phyloP scores from a whole-genome alignment of 2,888 invertebrate genomes.

The Pseudeuparius sepicola region DNA sequence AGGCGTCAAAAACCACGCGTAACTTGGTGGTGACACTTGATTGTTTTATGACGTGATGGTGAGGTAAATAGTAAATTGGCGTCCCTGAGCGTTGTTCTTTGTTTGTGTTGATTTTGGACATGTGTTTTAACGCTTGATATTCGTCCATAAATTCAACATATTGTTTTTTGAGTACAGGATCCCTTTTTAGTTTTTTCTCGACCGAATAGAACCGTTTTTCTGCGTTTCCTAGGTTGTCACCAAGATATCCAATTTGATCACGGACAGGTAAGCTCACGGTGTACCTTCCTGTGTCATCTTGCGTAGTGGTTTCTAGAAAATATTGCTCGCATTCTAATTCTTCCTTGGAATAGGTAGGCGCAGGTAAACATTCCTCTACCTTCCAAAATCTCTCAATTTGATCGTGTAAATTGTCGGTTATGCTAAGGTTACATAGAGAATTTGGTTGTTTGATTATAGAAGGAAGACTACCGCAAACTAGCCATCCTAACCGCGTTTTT shows the following conservation, averaged over 20 bases:
- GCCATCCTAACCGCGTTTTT: conserved; percentile 10
- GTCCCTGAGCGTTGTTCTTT: too few species aligned
- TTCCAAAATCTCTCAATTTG: too few species aligned
- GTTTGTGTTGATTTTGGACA: conserved; percentile 8
- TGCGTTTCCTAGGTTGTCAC: conserved; percentile 9
- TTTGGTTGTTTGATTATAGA: too few species aligned
- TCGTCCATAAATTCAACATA: conserved; percentile 15
- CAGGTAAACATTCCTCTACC: conserved; percentile 15
- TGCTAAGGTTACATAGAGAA: too few species aligned
- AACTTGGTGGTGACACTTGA: conserved; percentile 12
- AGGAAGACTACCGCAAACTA: conserved; percentile 5
- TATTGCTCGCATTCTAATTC: conserved; percentile 12
- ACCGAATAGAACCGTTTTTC: conserved; percentile 11
- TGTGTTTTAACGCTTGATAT: conserved; percentile 12
- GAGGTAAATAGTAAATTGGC: conserved; percentile 11
- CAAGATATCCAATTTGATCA: too few species aligned
- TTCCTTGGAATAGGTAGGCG: conserved; percentile 3
- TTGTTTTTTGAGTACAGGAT: conserved; percentile 8
- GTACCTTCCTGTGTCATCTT: conserved; percentile 11
- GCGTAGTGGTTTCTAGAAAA: conserved; percentile 11
- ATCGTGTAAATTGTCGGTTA: too few species aligned
- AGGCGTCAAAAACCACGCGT: conserved; percentile 10
- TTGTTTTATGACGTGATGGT: conserved; percentile 9
- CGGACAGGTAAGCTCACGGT: conserved; percentile 11
- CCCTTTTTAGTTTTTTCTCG: conserved; percentile 10